A percentile compares a stretch with the other conserved stretches of the same genome.
Evolutionary conservation across 2,797 vertebrate species (phyloP).

Genomic region (Hydrocynus forskahlii): DNA sequence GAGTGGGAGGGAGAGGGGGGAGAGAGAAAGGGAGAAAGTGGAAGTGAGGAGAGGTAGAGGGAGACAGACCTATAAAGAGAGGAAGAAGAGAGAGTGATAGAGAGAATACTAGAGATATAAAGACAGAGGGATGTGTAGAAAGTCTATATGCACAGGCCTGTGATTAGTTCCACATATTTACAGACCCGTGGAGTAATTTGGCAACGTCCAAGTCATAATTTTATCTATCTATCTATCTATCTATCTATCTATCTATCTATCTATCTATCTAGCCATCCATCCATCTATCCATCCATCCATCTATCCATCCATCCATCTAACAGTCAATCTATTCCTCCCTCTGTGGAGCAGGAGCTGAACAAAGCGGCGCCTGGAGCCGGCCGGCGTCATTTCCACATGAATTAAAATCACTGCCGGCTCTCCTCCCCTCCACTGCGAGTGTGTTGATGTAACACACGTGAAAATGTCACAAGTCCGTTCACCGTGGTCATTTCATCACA

Average conservation of each 20-base stretch:
- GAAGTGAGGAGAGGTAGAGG: too few relatives aligned
- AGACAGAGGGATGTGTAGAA: neutral
- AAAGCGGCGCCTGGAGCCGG: too few relatives aligned
- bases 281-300: too few relatives aligned
- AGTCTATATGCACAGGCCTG: neutral
- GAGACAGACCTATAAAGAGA: neutral
- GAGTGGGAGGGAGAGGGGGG: neutral
- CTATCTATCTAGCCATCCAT: too few relatives aligned
- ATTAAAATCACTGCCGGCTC: neutral
- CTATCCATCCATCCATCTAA: too few relatives aligned
- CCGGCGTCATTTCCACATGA: neutral
- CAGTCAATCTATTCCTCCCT: too few relatives aligned
- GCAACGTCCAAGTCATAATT: slow-evolving; percentile 21
- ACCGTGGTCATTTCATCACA: neutral
- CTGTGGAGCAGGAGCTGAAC: too few relatives aligned
- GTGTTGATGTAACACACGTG: neutral
- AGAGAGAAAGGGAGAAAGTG: neutral
- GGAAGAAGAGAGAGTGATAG: too few relatives aligned
- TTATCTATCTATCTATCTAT: slow-evolving; percentile 11
- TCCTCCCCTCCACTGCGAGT: neutral
- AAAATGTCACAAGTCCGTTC: neutral
- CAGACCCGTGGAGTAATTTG: slow-evolving; percentile 60
- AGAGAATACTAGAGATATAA: too few relatives aligned
- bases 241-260: neutral
- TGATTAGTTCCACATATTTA: too few relatives aligned